These are phyloP conservation scores for Forbesichthys agassizii DNA, from an alignment of 2,113 vertebrate genomes.

Conservation along the genomic window DNA sequence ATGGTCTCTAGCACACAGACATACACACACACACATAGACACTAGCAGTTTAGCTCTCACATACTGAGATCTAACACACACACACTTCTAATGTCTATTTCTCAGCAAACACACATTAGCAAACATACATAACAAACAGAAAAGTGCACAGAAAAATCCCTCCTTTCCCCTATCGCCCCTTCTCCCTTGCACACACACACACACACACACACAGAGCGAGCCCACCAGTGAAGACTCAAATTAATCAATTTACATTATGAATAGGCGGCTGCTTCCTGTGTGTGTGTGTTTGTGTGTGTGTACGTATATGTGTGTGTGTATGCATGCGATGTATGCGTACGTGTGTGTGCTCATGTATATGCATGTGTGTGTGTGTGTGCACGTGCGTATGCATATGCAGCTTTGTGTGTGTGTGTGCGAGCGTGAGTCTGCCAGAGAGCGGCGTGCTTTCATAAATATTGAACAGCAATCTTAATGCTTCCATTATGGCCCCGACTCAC, in stretches of 20 bases:
- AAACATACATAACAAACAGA: background rate
- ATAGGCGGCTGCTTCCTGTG: slow-evolving; percentile 29
- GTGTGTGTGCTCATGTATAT: background rate
- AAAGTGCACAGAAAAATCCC: background rate
- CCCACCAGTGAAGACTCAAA: slow-evolving; percentile 65
- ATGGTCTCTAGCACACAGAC: background rate
- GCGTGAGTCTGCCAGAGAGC: slow-evolving; percentile 36
- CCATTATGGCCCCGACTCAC: slow-evolving; percentile 74
- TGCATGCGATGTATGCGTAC: background rate
- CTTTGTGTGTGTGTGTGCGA: slow-evolving; percentile 19
- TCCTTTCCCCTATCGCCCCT: too few species aligned
- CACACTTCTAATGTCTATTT: background rate
- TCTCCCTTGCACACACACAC: background rate
- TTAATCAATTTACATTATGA: slow-evolving; percentile 73
- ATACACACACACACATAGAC: background rate
- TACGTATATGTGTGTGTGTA: background rate
- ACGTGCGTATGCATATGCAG: background rate
- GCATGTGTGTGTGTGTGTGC: background rate
- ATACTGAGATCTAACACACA: background rate
- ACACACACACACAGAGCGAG: slow-evolving; percentile 33
- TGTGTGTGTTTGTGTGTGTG: too few species aligned
- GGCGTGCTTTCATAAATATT: slow-evolving; percentile 81
- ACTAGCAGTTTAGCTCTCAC: too few species aligned
- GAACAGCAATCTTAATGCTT: slow-evolving; percentile 82
- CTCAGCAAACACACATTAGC: slow-evolving; percentile 5